These are phyloP conservation scores for Furcifer pardalis DNA, from an alignment of 2,797 vertebrate genomes.

Conservation along the genomic window DNA sequence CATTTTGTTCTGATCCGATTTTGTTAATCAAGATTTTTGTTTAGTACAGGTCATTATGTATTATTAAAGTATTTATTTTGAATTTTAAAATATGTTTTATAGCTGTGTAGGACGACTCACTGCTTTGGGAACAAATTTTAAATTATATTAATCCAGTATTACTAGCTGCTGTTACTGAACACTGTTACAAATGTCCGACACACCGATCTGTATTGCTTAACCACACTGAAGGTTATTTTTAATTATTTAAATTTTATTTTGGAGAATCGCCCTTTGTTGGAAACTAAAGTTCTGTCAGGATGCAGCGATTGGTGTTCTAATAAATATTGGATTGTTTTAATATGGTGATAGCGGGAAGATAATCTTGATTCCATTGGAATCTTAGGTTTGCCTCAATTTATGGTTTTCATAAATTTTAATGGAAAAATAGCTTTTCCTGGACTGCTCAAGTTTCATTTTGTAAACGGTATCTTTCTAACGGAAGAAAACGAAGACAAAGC, in stretches of 20 bases:
- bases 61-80: constrained; percentile 81
- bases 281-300: constrained; percentile 77
- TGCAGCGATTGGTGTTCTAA: constrained; percentile 75
- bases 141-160: constrained; percentile 80
- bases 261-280: constrained; percentile 76
- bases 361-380: constrained; percentile 87
- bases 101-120: constrained; percentile 76
- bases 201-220: constrained; percentile 74
- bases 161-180: constrained; percentile 76
- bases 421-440: constrained; percentile 83
- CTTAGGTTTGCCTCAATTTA: constrained; percentile 82
- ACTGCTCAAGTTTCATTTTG: constrained; percentile 82
- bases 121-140: constrained; percentile 81
- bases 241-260: constrained; percentile 45
- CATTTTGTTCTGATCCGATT: constrained; percentile 73
- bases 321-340: constrained; percentile 81
- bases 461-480: constrained; percentile 83
- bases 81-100: constrained; percentile 69
- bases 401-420: constrained; percentile 84
- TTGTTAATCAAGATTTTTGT: constrained; percentile 70
- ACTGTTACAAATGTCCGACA: constrained; percentile 75
- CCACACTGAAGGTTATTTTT: constrained; percentile 70
- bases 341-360: constrained; percentile 84
- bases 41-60: constrained; percentile 72
- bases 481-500: constrained; percentile 59